Percentiles rank a stretch among this genome's conserved stretches.
These are phyloP conservation scores for Alca torda DNA, from an alignment of 2,797 vertebrate species.

Conservation along the genomic window DNA sequence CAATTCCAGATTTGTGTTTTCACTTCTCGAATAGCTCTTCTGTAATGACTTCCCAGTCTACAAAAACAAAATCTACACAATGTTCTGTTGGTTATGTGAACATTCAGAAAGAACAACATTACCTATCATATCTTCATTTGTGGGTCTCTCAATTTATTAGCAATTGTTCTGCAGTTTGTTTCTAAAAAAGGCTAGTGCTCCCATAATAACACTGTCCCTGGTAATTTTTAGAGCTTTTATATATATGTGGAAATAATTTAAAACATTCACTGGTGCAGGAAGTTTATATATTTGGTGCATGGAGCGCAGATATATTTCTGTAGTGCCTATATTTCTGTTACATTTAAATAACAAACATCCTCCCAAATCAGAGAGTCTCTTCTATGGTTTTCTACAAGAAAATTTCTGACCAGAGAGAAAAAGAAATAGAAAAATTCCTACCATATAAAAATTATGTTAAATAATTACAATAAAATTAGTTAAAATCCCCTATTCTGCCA, in stretches of 20 bases:
- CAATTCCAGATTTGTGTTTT: neutral
- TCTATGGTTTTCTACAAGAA: neutral
- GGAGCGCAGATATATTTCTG: neutral
- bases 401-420: neutral
- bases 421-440: neutral
- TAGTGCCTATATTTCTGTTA: neutral
- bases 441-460: neutral
- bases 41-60: neutral
- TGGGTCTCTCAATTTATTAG: neutral
- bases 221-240: conserved; percentile 4
- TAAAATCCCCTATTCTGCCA: neutral
- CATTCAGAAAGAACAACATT: neutral
- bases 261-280: neutral
- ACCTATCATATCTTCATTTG: neutral
- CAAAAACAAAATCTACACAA: neutral
- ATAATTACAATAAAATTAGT: neutral
- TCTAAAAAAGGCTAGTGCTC: neutral
- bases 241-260: neutral
- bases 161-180: neutral
- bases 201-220: neutral
- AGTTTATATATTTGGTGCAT: neutral
- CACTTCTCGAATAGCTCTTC: neutral
- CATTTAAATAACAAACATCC: neutral
- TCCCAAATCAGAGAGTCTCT: neutral
- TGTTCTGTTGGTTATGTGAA: neutral